Evolutionary conservation across 2,888 invertebrate genomes (phyloP).

Genomic region (Graphium colonna): DNA sequence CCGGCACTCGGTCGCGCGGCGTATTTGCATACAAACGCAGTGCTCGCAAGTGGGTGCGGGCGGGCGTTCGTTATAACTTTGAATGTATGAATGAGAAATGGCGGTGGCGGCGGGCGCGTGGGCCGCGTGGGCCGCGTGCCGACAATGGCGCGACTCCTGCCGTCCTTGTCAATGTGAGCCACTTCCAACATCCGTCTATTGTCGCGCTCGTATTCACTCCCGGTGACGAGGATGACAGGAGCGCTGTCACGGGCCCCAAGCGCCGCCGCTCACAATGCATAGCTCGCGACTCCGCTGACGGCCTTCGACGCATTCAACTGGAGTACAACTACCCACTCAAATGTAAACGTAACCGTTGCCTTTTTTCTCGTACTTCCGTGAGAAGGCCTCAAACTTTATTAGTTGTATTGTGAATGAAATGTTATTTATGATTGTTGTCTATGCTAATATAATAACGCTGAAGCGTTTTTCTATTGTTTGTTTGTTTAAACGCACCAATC

Average conservation of each 20-base stretch:
- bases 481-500: too few relatives aligned
- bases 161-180: constrained; percentile 80
- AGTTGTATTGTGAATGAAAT: too few relatives aligned
- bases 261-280: constrained; percentile 11
- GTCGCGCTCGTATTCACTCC: constrained; percentile 73
- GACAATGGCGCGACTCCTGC: constrained; percentile 75
- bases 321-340: constrained; percentile 12
- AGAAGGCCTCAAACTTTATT: too few relatives aligned
- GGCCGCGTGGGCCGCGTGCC: constrained; percentile 71
- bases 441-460: too few relatives aligned
- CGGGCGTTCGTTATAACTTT: constrained; percentile 76
- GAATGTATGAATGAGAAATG: constrained; percentile 79
- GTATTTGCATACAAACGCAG: constrained; percentile 77
- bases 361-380: too few relatives aligned
- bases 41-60: constrained; percentile 71
- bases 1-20: constrained; percentile 57
- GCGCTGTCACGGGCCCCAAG: constrained; percentile 3
- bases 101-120: constrained; percentile 57
- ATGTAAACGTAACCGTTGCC: constrained; percentile 1
- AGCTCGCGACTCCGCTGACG: not conserved
- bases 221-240: constrained; percentile 60
- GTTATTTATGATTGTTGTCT: too few relatives aligned
- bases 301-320: constrained; percentile 15
- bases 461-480: too few relatives aligned
- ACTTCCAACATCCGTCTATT: constrained; percentile 79